These are phyloP conservation scores for Antheraea assamensis DNA, from an alignment of 2,888 invertebrate species.

Conservation along the genomic window DNA sequence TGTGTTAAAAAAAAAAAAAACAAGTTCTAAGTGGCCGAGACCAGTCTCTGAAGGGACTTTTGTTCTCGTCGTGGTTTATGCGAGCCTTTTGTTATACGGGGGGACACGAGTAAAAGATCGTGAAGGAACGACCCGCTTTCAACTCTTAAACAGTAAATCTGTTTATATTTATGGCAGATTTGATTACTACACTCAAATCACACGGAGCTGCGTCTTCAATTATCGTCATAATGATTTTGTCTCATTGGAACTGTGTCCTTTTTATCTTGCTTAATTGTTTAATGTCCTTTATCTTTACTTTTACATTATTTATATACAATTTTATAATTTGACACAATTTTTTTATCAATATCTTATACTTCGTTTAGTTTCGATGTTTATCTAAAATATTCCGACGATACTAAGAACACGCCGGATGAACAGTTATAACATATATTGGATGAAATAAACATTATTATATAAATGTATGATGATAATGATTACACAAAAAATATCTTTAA, in stretches of 20 bases:
- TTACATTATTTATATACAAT: too few species aligned
- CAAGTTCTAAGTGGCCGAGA: not conserved
- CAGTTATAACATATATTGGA: not conserved
- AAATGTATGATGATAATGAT: not conserved
- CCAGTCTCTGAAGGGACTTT: conserved; percentile 3
- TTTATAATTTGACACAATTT: too few species aligned
- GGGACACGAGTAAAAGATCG: not conserved
- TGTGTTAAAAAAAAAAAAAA: not conserved
- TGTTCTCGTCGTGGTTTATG: not conserved
- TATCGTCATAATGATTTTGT: too few species aligned
- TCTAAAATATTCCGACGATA: not conserved
- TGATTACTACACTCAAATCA: not conserved
- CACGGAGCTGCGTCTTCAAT: too few species aligned
- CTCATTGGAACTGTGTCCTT: too few species aligned
- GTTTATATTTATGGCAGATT: not conserved
- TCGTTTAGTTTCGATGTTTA: not conserved
- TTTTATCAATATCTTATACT: too few species aligned
- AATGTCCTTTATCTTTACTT: too few species aligned
- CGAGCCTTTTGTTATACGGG: not conserved
- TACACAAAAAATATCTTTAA: not conserved
- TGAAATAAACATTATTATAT: not conserved
- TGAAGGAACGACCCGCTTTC: too few species aligned
- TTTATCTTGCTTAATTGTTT: too few species aligned
- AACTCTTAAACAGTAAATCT: not conserved
- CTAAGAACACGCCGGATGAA: not conserved